phyloP scores from a whole-genome alignment of 2,888 invertebrate genomes.

The Synergus japonicus region DNA sequence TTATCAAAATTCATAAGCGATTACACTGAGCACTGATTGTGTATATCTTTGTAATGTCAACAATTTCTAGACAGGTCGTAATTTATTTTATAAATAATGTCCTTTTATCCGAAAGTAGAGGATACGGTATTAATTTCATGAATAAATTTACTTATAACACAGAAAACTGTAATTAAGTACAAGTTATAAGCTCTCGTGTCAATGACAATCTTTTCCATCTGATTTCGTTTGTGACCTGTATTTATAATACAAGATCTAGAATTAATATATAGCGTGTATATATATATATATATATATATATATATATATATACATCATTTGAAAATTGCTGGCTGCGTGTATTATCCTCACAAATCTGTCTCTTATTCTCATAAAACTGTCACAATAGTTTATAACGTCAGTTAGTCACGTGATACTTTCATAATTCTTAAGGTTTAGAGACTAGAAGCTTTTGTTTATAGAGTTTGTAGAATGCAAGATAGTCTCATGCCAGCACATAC shows the following conservation, averaged over 20 bases:
- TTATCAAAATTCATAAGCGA: too few relatives aligned
- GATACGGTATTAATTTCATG: neutral
- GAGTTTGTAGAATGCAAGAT: neutral
- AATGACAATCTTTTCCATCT: conserved; percentile 26
- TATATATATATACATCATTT: neutral
- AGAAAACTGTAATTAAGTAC: conserved; percentile 22
- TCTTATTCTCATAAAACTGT: conserved; percentile 40
- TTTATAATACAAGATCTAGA: conserved; percentile 19
- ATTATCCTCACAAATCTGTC: conserved; percentile 37
- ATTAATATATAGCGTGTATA: conserved; percentile 26
- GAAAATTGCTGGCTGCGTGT: conserved; percentile 23
- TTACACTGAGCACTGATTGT: too few relatives aligned
- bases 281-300: neutral
- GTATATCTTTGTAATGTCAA: too few relatives aligned
- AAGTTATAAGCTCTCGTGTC: conserved; percentile 37
- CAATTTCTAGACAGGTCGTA: too few relatives aligned
- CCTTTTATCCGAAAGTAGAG: neutral
- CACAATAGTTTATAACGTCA: conserved; percentile 38
- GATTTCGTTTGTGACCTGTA: conserved; percentile 4
- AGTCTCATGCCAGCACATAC: neutral
- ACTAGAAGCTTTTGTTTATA: conserved; percentile 11
- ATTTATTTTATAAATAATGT: too few relatives aligned
- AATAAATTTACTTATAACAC: conserved; percentile 10
- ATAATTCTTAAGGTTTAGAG: conserved; percentile 26
- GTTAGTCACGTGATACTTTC: conserved; percentile 12